phyloP scores from a whole-genome alignment of 2,113 vertebrate species.

The Ceratotherium simum region DNA sequence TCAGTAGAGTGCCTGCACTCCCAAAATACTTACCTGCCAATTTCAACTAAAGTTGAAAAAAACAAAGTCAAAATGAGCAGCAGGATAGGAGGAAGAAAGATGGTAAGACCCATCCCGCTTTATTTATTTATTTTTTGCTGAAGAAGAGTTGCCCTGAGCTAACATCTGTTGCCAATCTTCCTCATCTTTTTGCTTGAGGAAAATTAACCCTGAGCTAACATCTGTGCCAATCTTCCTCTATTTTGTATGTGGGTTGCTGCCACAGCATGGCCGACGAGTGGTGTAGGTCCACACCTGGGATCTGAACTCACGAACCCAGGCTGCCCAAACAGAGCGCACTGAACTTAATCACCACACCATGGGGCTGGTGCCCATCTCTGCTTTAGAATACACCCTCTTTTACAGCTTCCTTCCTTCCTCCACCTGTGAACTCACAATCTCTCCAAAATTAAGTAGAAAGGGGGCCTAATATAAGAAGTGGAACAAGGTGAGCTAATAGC shows the following conservation, averaged over 20 bases:
- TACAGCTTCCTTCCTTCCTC: conserved; percentile 5
- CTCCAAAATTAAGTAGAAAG: background rate
- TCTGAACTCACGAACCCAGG: no score
- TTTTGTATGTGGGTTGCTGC: no score
- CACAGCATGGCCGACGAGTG: no score
- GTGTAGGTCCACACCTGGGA: no score
- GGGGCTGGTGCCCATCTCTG: background rate
- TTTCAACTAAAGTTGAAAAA: background rate
- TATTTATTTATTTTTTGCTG: no score
- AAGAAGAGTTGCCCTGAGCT: no score
- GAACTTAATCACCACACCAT: no score
- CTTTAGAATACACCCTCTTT: background rate
- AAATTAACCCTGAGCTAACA: no score
- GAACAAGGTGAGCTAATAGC: background rate
- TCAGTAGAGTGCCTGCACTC: background rate
- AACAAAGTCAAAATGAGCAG: background rate
- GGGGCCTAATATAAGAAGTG: background rate
- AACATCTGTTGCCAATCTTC: no score
- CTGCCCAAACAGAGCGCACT: no score
- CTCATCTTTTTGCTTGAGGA: no score
- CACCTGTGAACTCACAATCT: background rate
- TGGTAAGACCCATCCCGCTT: background rate
- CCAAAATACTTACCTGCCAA: background rate
- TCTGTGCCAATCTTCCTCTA: no score
- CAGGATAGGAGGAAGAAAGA: background rate